A percentile compares a stretch with the other conserved stretches of the same genome.
Evolutionary conservation across 2,797 vertebrate species (phyloP).

Genomic region (Dromococcyx pavoninus): DNA sequence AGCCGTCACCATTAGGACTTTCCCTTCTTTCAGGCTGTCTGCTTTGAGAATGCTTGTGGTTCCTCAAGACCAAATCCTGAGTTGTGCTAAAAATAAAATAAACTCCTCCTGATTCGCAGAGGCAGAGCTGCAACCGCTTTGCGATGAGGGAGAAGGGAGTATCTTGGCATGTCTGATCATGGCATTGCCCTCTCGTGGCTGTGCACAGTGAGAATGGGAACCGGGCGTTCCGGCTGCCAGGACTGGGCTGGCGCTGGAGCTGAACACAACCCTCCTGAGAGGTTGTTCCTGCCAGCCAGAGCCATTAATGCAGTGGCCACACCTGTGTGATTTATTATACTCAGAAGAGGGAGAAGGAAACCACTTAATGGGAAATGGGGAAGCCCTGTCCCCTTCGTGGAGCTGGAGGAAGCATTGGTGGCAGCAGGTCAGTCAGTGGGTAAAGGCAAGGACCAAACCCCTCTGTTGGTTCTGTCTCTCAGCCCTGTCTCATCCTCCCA

Average conservation of each 20-base stretch:
- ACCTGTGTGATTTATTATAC: background rate
- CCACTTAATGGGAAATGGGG: background rate
- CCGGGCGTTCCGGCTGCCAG: background rate
- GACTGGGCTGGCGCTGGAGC: background rate
- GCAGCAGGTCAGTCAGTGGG: background rate
- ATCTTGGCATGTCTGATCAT: rapidly evolving
- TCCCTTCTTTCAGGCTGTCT: background rate
- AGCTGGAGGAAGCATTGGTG: background rate
- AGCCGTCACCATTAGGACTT: background rate
- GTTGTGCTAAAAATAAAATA: background rate
- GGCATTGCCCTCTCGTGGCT: background rate
- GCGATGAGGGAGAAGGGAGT: background rate
- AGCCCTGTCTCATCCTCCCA: rapidly evolving
- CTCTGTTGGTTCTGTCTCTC: background rate
- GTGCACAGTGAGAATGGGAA: background rate
- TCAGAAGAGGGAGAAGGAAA: background rate
- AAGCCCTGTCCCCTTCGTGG: background rate
- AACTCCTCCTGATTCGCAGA: background rate
- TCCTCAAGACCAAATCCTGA: background rate
- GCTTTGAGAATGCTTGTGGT: background rate
- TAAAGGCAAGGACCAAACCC: background rate
- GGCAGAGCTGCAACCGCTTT: background rate
- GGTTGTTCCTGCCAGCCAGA: background rate
- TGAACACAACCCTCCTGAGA: background rate
- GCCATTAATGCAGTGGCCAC: background rate